phyloP scores from a whole-genome alignment of 2,113 vertebrate species.

The Bos indicus region DNA sequence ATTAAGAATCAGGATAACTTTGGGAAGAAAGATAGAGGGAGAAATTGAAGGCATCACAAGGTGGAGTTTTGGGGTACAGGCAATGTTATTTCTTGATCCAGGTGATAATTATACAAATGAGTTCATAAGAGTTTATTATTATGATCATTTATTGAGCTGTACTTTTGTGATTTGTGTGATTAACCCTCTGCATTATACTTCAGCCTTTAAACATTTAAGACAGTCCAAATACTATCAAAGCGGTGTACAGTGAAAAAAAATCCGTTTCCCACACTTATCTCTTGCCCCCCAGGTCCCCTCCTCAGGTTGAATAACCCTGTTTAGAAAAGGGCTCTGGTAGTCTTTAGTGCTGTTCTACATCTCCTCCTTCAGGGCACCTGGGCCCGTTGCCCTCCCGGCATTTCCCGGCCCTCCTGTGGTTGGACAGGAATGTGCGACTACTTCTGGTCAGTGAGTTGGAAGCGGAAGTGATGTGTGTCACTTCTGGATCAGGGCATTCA shows the following conservation, averaged over 20 bases:
- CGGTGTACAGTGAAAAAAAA: neutral
- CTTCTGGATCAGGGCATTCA: neutral
- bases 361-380: neutral
- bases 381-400: neutral
- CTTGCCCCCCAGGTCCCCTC: fast-evolving
- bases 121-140: neutral
- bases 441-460: neutral
- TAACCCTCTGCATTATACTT: neutral
- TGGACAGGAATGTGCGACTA: neutral
- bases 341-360: neutral
- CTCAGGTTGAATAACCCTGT: neutral
- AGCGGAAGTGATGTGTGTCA: neutral
- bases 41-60: neutral
- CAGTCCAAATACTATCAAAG: neutral
- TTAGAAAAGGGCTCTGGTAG: neutral
- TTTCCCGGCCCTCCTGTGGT: neutral
- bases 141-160: neutral
- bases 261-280: neutral
- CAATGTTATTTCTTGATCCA: neutral
- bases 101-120: neutral
- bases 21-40: neutral
- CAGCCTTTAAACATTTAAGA: neutral
- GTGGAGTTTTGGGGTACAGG: neutral
- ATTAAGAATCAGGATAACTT: neutral
- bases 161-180: neutral